A percentile compares a stretch with the other conserved stretches of the same genome.
Evolutionary conservation across 2,888 invertebrate species (phyloP).

Genomic region (Phyllotreta cruciferae): DNA sequence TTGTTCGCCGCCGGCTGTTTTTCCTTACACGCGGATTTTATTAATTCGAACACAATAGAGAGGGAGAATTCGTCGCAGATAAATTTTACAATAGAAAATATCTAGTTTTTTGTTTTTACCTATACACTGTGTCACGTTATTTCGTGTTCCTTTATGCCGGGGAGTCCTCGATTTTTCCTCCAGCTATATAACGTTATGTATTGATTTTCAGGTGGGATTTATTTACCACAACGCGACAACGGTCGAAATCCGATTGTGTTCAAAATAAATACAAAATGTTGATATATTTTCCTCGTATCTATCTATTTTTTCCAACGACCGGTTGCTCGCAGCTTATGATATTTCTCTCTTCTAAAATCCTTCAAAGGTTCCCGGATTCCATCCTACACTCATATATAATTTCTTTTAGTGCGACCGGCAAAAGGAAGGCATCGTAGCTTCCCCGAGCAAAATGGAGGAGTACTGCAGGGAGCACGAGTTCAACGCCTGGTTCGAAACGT

Average conservation of each 20-base stretch:
- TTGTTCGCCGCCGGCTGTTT: too few species aligned
- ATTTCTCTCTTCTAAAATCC: too few species aligned
- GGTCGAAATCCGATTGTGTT: constrained; percentile 10
- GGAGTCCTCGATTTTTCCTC: constrained; percentile 3
- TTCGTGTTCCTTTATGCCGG: background rate
- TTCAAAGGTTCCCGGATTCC: too few species aligned
- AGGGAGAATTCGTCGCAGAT: too few species aligned
- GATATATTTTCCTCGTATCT: constrained; percentile 1
- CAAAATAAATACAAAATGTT: constrained; percentile 10
- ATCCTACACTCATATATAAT: background rate
- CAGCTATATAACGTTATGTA: constrained; percentile 2
- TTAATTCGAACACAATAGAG: too few species aligned
- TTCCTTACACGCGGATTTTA: too few species aligned
- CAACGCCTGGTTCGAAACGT: constrained; percentile 94
- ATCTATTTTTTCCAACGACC: background rate
- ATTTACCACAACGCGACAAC: constrained; percentile 6
- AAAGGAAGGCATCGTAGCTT: constrained; percentile 87
- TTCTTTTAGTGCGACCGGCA: constrained; percentile 79
- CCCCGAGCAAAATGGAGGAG: constrained; percentile 86
- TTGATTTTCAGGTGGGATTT: constrained; percentile 12
- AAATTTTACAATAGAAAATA: constrained; percentile 9
- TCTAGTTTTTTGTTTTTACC: constrained; percentile 5
- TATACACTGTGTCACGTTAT: background rate
- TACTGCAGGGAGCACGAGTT: constrained; percentile 93
- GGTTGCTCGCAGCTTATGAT: background rate